Evolutionary conservation across 2,113 vertebrate genomes (phyloP), one percentile per base, ranked within the genome.

Genomic region (Phaethornis superciliosus): DNA sequence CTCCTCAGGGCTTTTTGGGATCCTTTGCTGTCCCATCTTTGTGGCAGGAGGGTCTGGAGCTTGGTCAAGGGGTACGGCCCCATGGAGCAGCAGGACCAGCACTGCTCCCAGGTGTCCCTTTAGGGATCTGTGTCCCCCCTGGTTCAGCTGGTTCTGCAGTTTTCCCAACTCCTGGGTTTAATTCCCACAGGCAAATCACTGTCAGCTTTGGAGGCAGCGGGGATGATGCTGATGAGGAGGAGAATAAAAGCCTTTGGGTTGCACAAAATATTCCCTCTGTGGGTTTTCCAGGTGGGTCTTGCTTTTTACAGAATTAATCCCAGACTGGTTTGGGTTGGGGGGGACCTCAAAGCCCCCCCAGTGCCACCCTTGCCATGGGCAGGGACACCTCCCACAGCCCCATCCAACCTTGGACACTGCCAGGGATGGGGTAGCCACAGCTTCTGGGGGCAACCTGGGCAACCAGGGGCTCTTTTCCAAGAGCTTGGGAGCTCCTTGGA

Each of bases 231-330:
- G 22, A 40, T 40, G 37, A 40, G 9, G 37, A 40, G 37, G 37
- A 22, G 62, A 12, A 24, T 37, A 40, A 59, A 62, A 92, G 0
- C 54, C 4, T 9, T 7, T 7, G 32, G 9, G 7, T 28, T 9
- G 14, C 10, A 16, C 10, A 9, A 71, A 64, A 9, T 8, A 2
- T 12, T 7, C 32, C 20, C 0, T 0, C 26, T 2, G 51, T n/a
- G 58, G 26, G 10, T 6, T 35, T 7, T 6, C 2, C 12, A 4
- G 4, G 10, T 20, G 46, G 46, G 7, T 47, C 6, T 17, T 3
- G 19, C 8, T 27, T 58, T 40, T 40, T 11, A 40, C 11, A 40
- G 37, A 4, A 40, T 40, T 11, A 40, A 40, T 40, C 37, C 37
- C 37, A 40, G 37, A 40, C 37, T 40, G 37, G 37, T 40, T 40